Evolutionary conservation across 2,888 invertebrate species (phyloP), one percentile per base, ranked within the genome.

Genomic region (Lutraria lutraria): DNA sequence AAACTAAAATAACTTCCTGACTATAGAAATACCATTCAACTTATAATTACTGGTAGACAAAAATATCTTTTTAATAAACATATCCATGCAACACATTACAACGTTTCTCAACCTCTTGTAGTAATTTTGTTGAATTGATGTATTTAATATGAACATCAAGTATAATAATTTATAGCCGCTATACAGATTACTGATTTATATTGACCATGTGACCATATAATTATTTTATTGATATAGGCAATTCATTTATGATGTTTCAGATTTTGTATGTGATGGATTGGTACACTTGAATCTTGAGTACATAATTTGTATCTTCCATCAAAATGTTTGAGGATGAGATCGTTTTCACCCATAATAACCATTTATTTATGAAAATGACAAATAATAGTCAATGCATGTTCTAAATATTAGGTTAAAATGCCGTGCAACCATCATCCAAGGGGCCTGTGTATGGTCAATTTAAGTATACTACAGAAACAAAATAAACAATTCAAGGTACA

Each of bases 371-470:
- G 31, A 72, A n/a, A 72, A 25, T 25, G 15, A n/a, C 72, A 8
- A 72, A 25, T 43, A 43, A 21, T 60, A 1, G 60, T n/a, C 63
- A 68, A 6, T 76, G 34, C 76, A 76, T 76, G 10, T 76, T 76
- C 76, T 76, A 76, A 76, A 76, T 76, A 19, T 76, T 76, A 31
- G 76, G 76, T 76, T 16, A 76, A 25, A 76, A 19, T 21, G 3
- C 12, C 1, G 12, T 56, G 12, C 8, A 4, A 43, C 43, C 2
- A 43, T 8, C 43, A 43, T 4, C 8, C 43, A 43, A 4, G 43
- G 43, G 43, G 43, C 2, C 43, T 4, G 43, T 43, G 43, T 8
- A 43, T 8, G 2, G 43, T 8, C 43, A 43, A 43, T 43, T 43
- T 43, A 43, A 43, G 2, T 43, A 43, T 43, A n/a, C n/a, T 43